phyloP scores from a whole-genome alignment of 2,797 vertebrate genomes.

The Agapornis canus region DNA sequence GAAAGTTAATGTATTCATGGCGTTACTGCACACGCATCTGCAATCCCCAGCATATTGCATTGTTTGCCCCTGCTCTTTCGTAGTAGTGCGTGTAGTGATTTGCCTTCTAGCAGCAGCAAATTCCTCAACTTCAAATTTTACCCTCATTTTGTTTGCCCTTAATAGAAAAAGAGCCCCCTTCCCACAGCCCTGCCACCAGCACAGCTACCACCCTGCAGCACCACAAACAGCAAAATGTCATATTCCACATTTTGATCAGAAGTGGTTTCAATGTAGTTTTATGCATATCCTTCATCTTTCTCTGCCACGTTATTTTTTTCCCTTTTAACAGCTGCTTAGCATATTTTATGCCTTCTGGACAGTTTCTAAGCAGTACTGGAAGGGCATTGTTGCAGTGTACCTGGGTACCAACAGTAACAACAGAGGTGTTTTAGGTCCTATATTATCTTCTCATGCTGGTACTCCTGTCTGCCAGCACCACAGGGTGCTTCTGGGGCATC shows the following conservation, averaged over 20 bases:
- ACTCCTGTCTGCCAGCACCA: background rate
- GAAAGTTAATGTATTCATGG: conserved; percentile 76
- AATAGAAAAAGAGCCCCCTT: conserved; percentile 43
- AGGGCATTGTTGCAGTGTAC: background rate
- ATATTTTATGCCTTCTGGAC: conserved; percentile 13
- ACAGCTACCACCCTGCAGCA: background rate
- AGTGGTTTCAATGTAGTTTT: conserved; percentile 60
- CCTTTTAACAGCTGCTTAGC: background rate
- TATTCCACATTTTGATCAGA: conserved; percentile 69
- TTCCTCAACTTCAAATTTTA: conserved; percentile 73
- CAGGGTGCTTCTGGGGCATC: background rate
- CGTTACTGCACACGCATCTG: conserved; percentile 72
- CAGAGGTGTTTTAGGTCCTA: background rate
- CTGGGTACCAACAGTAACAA: background rate
- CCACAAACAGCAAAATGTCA: conserved; percentile 62
- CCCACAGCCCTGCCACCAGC: conserved; percentile 32
- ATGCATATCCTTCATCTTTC: conserved; percentile 52
- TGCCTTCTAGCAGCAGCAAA: conserved; percentile 76
- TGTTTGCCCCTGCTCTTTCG: conserved; percentile 79
- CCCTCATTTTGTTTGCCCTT: conserved; percentile 69
- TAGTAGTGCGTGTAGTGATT: conserved; percentile 70
- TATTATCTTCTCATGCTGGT: background rate
- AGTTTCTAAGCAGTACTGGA: background rate
- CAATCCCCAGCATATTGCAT: conserved; percentile 68
- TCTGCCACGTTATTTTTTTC: conserved; percentile 26